Evolutionary conservation across 2,113 vertebrate genomes (phyloP).

Genomic region (Aegithalos caudatus): DNA sequence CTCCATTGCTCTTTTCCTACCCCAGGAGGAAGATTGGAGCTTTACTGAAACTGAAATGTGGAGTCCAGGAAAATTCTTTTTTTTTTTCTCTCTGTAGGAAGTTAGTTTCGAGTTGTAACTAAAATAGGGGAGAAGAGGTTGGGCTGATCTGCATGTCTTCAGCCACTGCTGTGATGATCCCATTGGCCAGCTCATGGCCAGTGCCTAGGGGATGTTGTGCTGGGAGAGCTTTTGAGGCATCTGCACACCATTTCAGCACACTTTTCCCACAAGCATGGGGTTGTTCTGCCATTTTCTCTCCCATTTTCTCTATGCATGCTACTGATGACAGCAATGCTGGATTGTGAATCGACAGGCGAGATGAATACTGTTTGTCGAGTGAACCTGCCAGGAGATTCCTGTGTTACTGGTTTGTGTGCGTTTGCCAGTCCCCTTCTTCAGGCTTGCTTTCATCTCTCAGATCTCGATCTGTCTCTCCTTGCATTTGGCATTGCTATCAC

Average conservation of each 20-base stretch:
- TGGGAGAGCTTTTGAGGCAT: neutral
- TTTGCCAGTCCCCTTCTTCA: neutral
- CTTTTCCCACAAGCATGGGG: neutral
- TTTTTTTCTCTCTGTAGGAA: neutral
- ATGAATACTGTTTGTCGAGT: neutral
- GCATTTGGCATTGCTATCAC: neutral
- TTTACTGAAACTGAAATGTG: neutral
- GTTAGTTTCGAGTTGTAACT: neutral
- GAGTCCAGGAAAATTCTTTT: neutral
- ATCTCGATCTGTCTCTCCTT: conserved; percentile 19
- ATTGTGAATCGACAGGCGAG: accelerated
- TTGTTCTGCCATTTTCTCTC: neutral
- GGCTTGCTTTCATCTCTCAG: conserved; percentile 22
- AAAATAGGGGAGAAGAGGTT: neutral
- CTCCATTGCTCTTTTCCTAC: neutral
- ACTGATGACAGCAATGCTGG: neutral
- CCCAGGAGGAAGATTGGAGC: too few species aligned
- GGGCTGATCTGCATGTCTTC: accelerated
- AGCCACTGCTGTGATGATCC: neutral
- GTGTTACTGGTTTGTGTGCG: neutral
- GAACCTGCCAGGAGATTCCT: conserved; percentile 21
- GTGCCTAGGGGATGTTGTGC: neutral
- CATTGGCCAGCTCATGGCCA: accelerated
- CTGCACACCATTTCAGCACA: accelerated
- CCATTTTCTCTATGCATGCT: neutral